Conservation (phyloP, 2,797 vertebrate species). For the Danionella dracula region DNA sequence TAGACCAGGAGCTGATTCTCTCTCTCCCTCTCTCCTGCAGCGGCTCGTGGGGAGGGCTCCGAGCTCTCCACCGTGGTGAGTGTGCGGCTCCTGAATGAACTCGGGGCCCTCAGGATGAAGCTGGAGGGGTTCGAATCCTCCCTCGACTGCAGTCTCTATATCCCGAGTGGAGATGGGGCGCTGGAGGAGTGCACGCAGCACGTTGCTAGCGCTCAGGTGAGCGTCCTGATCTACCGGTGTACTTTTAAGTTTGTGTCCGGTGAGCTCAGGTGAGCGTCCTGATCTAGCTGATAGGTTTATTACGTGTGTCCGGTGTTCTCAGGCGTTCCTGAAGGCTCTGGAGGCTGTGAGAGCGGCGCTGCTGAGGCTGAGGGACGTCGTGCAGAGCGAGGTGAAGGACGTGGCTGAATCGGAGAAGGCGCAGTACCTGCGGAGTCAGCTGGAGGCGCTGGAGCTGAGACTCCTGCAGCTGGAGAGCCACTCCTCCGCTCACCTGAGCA, state of each 20-base stretch:
- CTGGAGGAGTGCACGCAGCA: slow-evolving; percentile 72
- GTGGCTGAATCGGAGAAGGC: slow-evolving; percentile 83
- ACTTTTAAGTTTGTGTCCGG: too few species aligned
- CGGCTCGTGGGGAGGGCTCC: background rate
- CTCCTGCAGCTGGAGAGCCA: slow-evolving; percentile 79
- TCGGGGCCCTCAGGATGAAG: slow-evolving; percentile 80
- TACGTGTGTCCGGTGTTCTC: slow-evolving; percentile 1
- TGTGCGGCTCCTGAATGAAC: slow-evolving; percentile 70
- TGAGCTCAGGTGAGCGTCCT: too few species aligned
- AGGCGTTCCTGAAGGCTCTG: slow-evolving; percentile 80
- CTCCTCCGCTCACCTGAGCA: slow-evolving; percentile 78
- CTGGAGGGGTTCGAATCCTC: slow-evolving; percentile 74
- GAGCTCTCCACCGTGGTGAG: background rate
- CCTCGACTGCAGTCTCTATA: slow-evolving; percentile 74
- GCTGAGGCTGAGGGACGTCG: slow-evolving; percentile 72
- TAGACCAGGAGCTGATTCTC: too few species aligned
- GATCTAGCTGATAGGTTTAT: too few species aligned
- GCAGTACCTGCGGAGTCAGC: slow-evolving; percentile 81
- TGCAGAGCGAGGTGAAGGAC: slow-evolving; percentile 65
- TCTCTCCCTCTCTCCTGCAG: background rate
- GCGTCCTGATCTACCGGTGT: background rate
- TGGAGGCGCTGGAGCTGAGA: slow-evolving; percentile 77
- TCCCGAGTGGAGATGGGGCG: slow-evolving; percentile 77
- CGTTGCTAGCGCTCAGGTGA: slow-evolving; percentile 25
- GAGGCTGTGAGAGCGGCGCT: slow-evolving; percentile 74